phyloP scores from a whole-genome alignment of 1,140 invertebrate species.

The Hyles euphorbiae region DNA sequence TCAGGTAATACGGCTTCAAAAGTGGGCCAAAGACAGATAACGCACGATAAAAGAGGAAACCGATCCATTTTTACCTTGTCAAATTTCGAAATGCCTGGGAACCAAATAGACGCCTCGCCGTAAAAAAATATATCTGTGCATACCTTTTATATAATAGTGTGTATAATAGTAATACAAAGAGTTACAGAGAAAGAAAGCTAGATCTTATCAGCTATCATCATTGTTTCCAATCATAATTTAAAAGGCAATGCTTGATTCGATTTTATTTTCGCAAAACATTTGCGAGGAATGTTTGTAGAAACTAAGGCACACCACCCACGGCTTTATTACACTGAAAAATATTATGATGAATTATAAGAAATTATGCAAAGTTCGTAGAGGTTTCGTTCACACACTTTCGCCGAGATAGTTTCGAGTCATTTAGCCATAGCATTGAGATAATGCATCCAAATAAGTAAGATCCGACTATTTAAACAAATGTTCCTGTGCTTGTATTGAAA shows the following conservation, averaged over 20 bases:
- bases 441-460: slow-evolving; percentile 25
- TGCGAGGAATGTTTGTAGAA: slow-evolving; percentile 27
- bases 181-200: too few relatives aligned
- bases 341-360: slow-evolving; percentile 55
- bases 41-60: too few relatives aligned
- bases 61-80: too few relatives aligned
- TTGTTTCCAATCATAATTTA: not conserved
- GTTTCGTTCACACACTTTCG: slow-evolving; percentile 56
- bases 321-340: slow-evolving; percentile 38
- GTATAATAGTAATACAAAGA: too few relatives aligned
- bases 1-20: too few relatives aligned
- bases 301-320: slow-evolving; percentile 39
- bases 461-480: slow-evolving; percentile 21
- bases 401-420: slow-evolving; percentile 57
- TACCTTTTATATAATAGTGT: too few relatives aligned
- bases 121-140: too few relatives aligned
- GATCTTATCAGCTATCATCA: too few relatives aligned
- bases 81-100: too few relatives aligned
- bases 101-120: too few relatives aligned
- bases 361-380: slow-evolving; percentile 44
- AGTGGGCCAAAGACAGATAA: too few relatives aligned
- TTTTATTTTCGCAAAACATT: slow-evolving; percentile 24
- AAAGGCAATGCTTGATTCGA: slow-evolving; percentile 1
- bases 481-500: slow-evolving; percentile 5
- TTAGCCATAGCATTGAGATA: slow-evolving; percentile 25